Percentiles rank a stretch among this genome's conserved stretches.
phyloP scores from a whole-genome alignment of 2,888 invertebrate genomes.

The Thalpophila matura region DNA sequence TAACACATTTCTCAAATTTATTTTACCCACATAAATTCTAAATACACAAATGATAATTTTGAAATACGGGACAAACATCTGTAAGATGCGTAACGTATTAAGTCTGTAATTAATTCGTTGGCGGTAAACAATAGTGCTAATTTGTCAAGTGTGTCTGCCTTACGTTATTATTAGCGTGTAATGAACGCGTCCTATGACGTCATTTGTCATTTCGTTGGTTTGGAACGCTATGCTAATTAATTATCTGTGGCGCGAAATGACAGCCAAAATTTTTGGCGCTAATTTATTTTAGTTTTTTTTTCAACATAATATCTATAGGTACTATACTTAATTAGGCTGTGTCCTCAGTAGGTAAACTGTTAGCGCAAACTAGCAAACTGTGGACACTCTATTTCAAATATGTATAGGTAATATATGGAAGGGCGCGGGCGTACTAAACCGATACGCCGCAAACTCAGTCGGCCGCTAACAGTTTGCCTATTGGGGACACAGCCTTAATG shows the following conservation, averaged over 20 bases:
- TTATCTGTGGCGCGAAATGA: conserved; percentile 34
- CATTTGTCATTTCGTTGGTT: conserved; percentile 60
- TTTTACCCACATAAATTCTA: background rate
- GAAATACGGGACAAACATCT: conserved; percentile 24
- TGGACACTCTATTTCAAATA: no score
- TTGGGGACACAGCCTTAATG: no score
- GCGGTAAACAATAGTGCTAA: conserved; percentile 63
- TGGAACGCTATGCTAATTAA: conserved; percentile 41
- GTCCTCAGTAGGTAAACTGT: no score
- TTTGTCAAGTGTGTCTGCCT: conserved; percentile 64
- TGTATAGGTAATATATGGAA: no score
- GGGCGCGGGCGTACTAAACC: no score
- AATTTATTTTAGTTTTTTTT: no score
- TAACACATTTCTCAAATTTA: no score
- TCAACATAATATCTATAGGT: background rate
- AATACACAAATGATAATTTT: background rate
- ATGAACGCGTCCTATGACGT: conserved; percentile 55
- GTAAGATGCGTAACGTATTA: conserved; percentile 24
- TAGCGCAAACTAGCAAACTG: no score
- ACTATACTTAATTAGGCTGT: no score
- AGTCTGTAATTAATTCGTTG: conserved; percentile 56
- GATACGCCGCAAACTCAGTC: no score
- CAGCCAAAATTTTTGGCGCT: conserved; percentile 11
- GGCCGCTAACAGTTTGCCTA: no score
- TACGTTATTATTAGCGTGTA: conserved; percentile 64